Evolutionary conservation across 2,888 invertebrate genomes (phyloP), one percentile per base, ranked within the genome.

Genomic region (Watsonalla cultraria): DNA sequence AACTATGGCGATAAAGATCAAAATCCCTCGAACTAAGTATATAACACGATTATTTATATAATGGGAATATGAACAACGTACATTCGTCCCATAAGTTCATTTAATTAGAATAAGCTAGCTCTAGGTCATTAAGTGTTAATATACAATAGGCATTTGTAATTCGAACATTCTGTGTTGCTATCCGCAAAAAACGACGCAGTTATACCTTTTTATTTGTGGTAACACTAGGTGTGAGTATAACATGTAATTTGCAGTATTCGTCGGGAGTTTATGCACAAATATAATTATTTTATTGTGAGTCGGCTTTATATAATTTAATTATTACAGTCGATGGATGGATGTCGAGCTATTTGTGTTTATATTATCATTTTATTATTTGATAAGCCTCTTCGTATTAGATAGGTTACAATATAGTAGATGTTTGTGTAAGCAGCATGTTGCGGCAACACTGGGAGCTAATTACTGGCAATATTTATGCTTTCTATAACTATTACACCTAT

Each of bases 371-470:
- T 65, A 68, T 67, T 54, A 70, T 72, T 68, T 67, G 63, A 73
- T 83, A 84, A 84, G 84, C 86, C 80, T 82, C 78, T 77, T 77
- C 72, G 76, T 86, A 80, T 78, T 89, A 89, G 89, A 84, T 88
- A 89, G 87, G 85, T 78, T 83, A 84, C 76, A 76, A 77, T 83
- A 76, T 80, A 80, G 75, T 84, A 89, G 88, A 77, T 84, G 86
- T 86, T 84, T 79, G 76, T 76, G 74, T 83, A 77, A 83, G 77
- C 79, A 75, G 78, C 69, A 67, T 70, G 68, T 67, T 58, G 58
- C 64, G 70, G 69, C 64, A 67, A 70, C 68, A 68, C 59, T 59
- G 55, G 53, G 61, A 60, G 68, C 64, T 66, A 62, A 62, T 62
- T 64, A 64, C 54, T 56, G 56, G 57, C 62, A 58, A 65, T 63